Percentiles rank a stretch among this genome's conserved stretches.
Conservation (phyloP, 2,797 vertebrate genomes). For the Apogon talboti region DNA sequence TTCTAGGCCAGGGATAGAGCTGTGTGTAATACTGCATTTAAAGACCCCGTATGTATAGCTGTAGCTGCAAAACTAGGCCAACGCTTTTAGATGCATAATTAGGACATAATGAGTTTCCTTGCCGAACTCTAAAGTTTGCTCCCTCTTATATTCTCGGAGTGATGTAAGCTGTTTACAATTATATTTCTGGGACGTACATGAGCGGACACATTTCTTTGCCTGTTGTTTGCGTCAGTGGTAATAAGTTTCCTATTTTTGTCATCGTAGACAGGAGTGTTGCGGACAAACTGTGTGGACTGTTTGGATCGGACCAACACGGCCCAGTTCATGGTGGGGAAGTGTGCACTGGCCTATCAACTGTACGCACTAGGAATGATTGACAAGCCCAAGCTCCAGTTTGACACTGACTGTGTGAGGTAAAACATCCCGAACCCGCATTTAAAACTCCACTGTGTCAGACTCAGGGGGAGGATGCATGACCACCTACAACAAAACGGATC, state of each 20-base stretch:
- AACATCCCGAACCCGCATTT: neutral
- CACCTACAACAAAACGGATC: too few relatives aligned
- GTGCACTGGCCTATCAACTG: slow-evolving; percentile 96
- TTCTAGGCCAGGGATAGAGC: neutral
- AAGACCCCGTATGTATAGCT: neutral
- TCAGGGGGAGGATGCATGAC: too few relatives aligned
- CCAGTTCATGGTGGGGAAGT: slow-evolving; percentile 99
- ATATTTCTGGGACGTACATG: neutral
- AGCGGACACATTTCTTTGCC: neutral
- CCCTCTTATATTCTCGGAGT: neutral
- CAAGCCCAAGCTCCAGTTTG: slow-evolving; percentile 96
- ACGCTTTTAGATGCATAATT: neutral
- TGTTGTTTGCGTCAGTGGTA: neutral
- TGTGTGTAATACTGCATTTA: neutral
- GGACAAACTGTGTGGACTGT: slow-evolving; percentile 98
- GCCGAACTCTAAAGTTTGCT: neutral
- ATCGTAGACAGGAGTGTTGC: slow-evolving; percentile 91
- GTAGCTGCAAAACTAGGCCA: slow-evolving; percentile 1
- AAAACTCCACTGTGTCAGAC: too few relatives aligned
- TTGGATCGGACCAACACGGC: slow-evolving; percentile 97
- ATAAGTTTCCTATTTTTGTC: neutral
- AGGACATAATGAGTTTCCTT: neutral
- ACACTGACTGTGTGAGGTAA: slow-evolving; percentile 97
- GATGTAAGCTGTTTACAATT: neutral
- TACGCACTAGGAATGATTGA: slow-evolving; percentile 95